These are phyloP conservation scores for Guaruba guarouba DNA, from an alignment of 2,113 vertebrate genomes.

Conservation along the genomic window DNA sequence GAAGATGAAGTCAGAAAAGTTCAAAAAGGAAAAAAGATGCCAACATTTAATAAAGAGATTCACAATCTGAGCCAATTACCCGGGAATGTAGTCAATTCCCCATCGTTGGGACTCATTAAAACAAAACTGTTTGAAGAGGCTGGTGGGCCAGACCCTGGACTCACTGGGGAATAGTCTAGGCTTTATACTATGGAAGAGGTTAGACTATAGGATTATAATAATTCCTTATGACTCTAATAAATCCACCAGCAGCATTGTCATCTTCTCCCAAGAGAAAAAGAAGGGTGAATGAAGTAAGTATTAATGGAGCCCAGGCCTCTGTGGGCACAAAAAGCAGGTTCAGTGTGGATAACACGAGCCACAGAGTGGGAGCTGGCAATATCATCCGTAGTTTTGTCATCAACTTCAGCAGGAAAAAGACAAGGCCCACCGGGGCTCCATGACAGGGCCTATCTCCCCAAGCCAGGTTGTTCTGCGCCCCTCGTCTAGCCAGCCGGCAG, in stretches of 20 bases:
- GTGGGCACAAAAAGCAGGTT: background rate
- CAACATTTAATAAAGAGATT: background rate
- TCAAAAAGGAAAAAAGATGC: background rate
- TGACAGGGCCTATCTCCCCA: background rate
- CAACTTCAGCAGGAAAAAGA: background rate
- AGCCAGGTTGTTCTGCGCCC: accelerated
- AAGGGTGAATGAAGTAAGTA: background rate
- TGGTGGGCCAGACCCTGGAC: background rate
- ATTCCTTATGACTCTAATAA: background rate
- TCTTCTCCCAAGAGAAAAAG: background rate
- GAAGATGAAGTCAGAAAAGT: slow-evolving; percentile 21
- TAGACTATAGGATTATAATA: background rate
- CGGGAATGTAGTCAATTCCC: background rate
- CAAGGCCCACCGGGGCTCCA: accelerated
- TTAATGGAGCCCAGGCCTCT: background rate
- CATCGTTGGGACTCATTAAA: background rate
- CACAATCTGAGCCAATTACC: background rate
- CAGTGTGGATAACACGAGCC: background rate
- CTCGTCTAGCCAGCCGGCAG: accelerated
- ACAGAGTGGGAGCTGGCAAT: background rate
- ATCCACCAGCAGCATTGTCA: background rate
- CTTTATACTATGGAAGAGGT: background rate
- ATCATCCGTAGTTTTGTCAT: background rate
- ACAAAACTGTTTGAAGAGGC: background rate
- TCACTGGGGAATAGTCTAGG: background rate